Percentiles rank a stretch among this genome's conserved stretches.
Conservation (phyloP, 2,113 vertebrate species). For the Emydocephalus ijimae region DNA sequence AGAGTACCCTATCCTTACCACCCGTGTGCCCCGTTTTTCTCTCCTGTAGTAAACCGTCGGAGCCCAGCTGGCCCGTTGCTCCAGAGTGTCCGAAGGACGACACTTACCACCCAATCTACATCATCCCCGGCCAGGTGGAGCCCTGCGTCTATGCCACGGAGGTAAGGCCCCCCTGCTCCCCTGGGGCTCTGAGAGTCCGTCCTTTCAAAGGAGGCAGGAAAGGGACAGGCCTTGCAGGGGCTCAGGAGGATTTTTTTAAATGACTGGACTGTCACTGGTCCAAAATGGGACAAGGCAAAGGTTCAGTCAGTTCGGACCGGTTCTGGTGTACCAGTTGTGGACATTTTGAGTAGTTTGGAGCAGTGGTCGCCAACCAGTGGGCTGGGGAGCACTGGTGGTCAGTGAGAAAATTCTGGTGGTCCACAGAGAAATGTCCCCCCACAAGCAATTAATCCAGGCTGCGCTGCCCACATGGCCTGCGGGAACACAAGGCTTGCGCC, state of each 20-base stretch:
- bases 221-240: not conserved
- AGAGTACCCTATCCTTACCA: no score
- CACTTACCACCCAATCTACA: slow-evolving; percentile 72
- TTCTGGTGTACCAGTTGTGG: no score
- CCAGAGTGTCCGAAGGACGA: slow-evolving; percentile 65
- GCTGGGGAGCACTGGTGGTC: no score
- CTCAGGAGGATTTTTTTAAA: not conserved
- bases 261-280: not conserved
- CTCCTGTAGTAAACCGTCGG: slow-evolving; percentile 64
- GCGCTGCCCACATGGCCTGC: no score
- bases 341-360: no score
- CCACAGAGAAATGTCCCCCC: no score
- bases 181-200: not conserved
- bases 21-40: not conserved
- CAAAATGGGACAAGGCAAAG: not conserved
- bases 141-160: slow-evolving; percentile 79
- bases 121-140: slow-evolving; percentile 72
- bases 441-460: no score
- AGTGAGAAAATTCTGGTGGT: no score
- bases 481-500: no score
- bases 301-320: no score
- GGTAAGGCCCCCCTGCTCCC: slow-evolving; percentile 56
- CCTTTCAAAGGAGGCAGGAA: not conserved
- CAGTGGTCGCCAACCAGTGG: no score
- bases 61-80: slow-evolving; percentile 55